Evolutionary conservation across 2,888 invertebrate genomes (phyloP), one percentile per base, ranked within the genome.

Genomic region (Altica lythri): DNA sequence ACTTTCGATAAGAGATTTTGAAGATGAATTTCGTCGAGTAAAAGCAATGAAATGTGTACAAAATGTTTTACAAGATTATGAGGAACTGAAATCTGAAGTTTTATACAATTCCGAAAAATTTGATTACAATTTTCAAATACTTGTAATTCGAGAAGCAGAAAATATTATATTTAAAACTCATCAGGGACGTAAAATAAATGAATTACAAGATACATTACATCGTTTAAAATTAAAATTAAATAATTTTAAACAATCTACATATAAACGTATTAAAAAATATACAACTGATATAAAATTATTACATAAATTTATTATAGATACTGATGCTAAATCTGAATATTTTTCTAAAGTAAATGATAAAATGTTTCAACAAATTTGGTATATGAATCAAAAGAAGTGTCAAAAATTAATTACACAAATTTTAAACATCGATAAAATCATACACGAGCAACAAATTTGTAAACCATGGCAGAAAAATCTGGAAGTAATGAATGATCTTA

Each of bases 71-170:
- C 84, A 86, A 60, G 90, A 95, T 73, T 78, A 94, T 58, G 86
- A 90, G 65, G 83, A 84, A 64, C 81, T 89, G 13, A 90, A 92
- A 73, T 86, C 89, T 4, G 82, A 88, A 4, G 90, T 91, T 57
- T 79, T 92, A 46, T 83, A 93, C 64, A 95, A 95, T 71, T 85
- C 88, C 9, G 95, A 95, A 72, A 95, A 95, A 74, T 81, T 95
- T 46, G 90, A 94, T 66, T 95, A 95, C 71, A 95, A 92, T 72
- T 93, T 91, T 72, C 89, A 92, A 70, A 84, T 93, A 6, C 74
- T 95, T 37, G 90, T 89, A 75, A 90, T 89, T 69, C 82, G 93
- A 1, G 93, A 94, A 73, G 92, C 92, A 62, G 95, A 95, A 74
- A 92, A 91, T 72, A 80, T 86, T 0, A 84, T 89, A 30, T 85